Base-by-base conservation (phyloP, 2,888 invertebrate species). In the Biston stratarius region DNA sequence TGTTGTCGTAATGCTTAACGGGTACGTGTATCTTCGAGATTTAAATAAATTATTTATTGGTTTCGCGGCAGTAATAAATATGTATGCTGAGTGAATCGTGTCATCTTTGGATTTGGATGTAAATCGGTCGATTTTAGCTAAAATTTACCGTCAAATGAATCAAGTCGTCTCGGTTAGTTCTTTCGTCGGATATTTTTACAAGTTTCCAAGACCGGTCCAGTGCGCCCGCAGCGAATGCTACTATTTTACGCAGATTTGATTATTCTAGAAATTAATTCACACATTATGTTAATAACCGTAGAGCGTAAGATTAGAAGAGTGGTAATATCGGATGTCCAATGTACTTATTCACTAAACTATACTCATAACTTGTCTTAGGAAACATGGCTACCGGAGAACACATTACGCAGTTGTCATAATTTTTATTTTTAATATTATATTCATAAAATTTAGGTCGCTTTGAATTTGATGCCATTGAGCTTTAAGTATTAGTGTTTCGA, bases 11-110 rank as follows among this genome's bases (percentile, higher is more conserved):
- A 58, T 58, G 79, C 80, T 52, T 42, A 52, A 51, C 57, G 36
- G 47, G 78, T 80, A 79, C n/a, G n/a, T n/a, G n/a, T 77, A 72
- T 76, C 67, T 64, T 74, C 78, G 76, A 81, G 80, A 83, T 87
- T 85, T 83, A 73, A 81, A 85, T 87, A 86, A 88, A 85, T 87
- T 85, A 87, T 84, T 76, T 75, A 71, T 79, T 83, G 83, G 71
- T 64, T 51, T 38, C 48, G n/a, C 40, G 42, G 56, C 44, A 34
- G 66, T 61, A 60, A 75, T 74, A 75, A 75, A 71, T 59, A 74
- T 72, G 70, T 59, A 74, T 72, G 70, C 72, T 72, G 38, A 51
- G 65, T 47, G 61, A 64, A 77, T 77, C 79, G 74, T 79, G 79
- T 78, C 81, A 79, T 76, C 77, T 77, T 71, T 77, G 70, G 73